Evolutionary conservation across 2,113 vertebrate genomes (phyloP).

Genomic region (Pedetes capensis): DNA sequence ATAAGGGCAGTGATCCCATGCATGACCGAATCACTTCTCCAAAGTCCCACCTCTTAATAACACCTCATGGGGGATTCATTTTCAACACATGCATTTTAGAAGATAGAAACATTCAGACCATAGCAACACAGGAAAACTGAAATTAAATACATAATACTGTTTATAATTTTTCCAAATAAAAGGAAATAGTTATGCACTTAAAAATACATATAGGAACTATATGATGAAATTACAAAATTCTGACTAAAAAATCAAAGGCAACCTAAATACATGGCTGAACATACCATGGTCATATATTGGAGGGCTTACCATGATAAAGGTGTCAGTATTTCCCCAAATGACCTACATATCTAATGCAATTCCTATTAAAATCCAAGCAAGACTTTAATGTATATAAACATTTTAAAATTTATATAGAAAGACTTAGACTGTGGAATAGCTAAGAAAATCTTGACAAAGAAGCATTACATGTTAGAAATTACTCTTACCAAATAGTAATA

Average conservation of each 20-base stretch:
- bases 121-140: not conserved
- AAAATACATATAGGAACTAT: not conserved
- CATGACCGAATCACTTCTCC: not conserved
- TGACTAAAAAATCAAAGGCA: not conserved
- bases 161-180: not conserved
- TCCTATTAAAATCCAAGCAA: slow-evolving; percentile 10
- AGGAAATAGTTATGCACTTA: not conserved
- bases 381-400: not conserved
- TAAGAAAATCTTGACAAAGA: not conserved
- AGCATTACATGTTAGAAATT: not conserved
- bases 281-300: not conserved
- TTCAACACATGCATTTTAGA: not conserved
- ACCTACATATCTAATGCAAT: not conserved
- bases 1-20: not conserved
- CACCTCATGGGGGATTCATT: not conserved
- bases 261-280: not conserved
- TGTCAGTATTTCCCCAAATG: not conserved
- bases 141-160: not conserved
- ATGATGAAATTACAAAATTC: not conserved
- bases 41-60: not conserved
- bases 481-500: not conserved
- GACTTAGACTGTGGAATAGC: not conserved
- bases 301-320: not conserved
- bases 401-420: slow-evolving; percentile 8
- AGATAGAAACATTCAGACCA: not conserved